Evolutionary conservation across 30 jellyfish, hydroid and myxozoan genomes (phyloP).

Genomic region (Phacellophora camtschatica): DNA sequence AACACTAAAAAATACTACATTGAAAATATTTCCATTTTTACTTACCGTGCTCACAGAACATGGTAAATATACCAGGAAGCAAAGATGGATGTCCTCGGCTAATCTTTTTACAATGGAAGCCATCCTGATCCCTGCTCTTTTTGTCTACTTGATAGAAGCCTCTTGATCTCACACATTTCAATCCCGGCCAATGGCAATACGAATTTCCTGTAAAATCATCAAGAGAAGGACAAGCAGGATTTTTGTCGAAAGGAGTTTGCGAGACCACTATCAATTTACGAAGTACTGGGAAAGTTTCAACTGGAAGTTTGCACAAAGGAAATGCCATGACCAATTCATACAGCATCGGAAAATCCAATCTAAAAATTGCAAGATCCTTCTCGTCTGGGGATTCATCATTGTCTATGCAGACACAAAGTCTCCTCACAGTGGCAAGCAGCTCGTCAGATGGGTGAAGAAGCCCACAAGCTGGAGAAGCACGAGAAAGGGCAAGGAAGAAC

Average conservation of each 20-base stretch:
- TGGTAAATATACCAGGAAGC: conserved; percentile 2
- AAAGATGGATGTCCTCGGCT: neutral
- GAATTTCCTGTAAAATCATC: neutral
- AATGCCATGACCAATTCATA: neutral
- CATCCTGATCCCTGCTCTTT: neutral
- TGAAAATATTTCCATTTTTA: neutral
- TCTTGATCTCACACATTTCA: neutral
- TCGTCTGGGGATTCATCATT: neutral
- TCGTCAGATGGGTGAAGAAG: neutral
- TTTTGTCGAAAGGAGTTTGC: neutral
- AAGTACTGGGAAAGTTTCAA: neutral
- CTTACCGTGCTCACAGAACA: conserved; percentile 4
- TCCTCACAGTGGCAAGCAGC: neutral
- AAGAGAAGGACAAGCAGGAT: neutral
- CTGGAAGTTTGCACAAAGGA: neutral
- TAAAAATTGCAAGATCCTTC: neutral
- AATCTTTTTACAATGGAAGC: neutral
- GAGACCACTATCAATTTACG: neutral
- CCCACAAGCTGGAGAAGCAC: neutral
- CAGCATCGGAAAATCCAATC: neutral
- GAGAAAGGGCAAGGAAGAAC: neutral
- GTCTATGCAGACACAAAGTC: neutral
- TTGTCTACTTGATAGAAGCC: neutral
- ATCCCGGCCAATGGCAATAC: neutral
- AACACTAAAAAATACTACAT: neutral